Base-by-base conservation (phyloP, 1,140 invertebrate genomes). In the Pogonomyrmex barbatus region DNA sequence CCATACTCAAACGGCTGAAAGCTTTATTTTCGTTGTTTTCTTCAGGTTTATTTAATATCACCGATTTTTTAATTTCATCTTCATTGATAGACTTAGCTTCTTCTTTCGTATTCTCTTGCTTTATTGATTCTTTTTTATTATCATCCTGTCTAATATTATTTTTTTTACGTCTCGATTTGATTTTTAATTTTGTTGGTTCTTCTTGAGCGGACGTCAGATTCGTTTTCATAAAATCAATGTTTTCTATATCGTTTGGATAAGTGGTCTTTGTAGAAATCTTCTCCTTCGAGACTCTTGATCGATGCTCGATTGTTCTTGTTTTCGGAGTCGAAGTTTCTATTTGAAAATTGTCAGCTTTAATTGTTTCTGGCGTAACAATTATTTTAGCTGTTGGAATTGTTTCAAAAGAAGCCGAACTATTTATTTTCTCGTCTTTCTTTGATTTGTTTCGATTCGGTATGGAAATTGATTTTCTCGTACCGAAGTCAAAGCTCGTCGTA, bases 231-330 rank as follows among this genome's bases (percentile, higher is more conserved):
- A 54, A 33, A 30, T 87, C 47, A 5, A 88, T 79, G 12, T 77
- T 81, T 0, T 83, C 62, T 1, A 47, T 56, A 24, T 87, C 68
- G 4, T 87, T 65, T 1, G 90, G 91, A 83, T 91, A 92, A 5
- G 86, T 89, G 14, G 88, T 93, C 58, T 92, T 92, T 0, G 90
- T 93, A 33, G 93, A 87, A 1, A 92, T 92, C 33, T 92, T 88
- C 83, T 93, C 90, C 45, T 92, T 93, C 0, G 92, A 90, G 4
- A 93, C 85, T 45, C 88, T 87, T 0, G 91, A 92, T 36, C 73
- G 82, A n/a, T 91, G 92, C 45, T 90, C 92, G 14, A 92, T 24
- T 5, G 87, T 91, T 86, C 77, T 85, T 14, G 42, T 87, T 30
- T 89, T 89, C 2, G 91, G 88, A 4, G 76, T 90, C 5, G 88